Evolutionary conservation across 1,140 invertebrate genomes (phyloP).

Genomic region (Plutomurus gul): DNA sequence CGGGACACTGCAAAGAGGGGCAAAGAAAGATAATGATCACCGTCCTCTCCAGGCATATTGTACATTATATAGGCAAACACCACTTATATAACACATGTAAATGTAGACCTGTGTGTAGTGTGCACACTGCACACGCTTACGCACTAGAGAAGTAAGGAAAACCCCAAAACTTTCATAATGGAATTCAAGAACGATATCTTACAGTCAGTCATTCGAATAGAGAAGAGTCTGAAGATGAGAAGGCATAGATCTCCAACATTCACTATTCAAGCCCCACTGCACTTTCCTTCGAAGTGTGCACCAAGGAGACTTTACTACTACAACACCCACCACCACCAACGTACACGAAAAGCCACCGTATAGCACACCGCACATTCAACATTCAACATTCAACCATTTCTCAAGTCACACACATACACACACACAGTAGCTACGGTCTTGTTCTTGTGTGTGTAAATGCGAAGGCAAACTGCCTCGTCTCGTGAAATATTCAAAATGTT

Average conservation of each 20-base stretch:
- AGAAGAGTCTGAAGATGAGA: slow-evolving; percentile 8
- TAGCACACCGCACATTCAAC: slow-evolving; percentile 5
- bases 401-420: no score
- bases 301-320: neutral
- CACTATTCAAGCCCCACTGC: slow-evolving; percentile 32
- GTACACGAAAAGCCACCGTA: neutral
- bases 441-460: slow-evolving; percentile 20
- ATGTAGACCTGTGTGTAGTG: no score
- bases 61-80: no score
- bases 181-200: slow-evolving; percentile 44
- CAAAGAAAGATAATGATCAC: no score
- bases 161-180: slow-evolving; percentile 40
- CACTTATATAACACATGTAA: no score
- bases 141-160: neutral
- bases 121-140: no score
- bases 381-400: slow-evolving; percentile 1
- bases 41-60: no score
- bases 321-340: neutral
- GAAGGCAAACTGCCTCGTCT: neutral
- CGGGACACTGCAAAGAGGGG: no score
- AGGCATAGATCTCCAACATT: slow-evolving; percentile 31
- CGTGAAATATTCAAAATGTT: slow-evolving; percentile 48
- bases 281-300: neutral
- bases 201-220: slow-evolving; percentile 34
- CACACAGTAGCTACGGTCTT: slow-evolving; percentile 7